Evolutionary conservation across 2,113 vertebrate species (phyloP).

Genomic region (Ceratotherium simum): DNA sequence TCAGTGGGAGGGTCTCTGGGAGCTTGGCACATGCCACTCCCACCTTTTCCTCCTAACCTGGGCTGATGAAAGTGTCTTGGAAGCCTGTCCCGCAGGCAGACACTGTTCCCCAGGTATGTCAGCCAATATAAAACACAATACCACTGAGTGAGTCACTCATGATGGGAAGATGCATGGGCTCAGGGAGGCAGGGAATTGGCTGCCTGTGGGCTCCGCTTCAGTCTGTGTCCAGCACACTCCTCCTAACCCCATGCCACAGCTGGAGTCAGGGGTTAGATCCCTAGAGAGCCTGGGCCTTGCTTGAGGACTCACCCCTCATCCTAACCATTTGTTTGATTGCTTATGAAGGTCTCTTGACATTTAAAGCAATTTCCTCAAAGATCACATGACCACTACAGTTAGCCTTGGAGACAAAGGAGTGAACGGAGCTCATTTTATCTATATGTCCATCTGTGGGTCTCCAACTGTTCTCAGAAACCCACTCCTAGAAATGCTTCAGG

Average conservation of each 20-base stretch:
- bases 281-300: background rate
- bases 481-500: background rate
- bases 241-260: background rate
- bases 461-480: background rate
- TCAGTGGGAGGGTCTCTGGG: background rate
- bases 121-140: background rate
- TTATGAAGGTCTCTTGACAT: background rate
- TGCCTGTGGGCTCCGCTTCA: background rate
- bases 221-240: background rate
- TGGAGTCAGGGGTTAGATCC: background rate
- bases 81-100: background rate
- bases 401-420: background rate
- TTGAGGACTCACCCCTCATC: background rate
- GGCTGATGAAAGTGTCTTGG: background rate
- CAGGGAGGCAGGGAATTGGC: background rate
- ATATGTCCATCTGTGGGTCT: background rate
- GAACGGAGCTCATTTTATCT: background rate
- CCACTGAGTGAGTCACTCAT: background rate
- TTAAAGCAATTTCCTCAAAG: background rate
- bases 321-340: background rate
- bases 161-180: background rate
- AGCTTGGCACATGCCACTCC: background rate
- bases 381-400: background rate
- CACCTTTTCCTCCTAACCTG: background rate
- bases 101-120: background rate